Percentiles rank a stretch among this genome's conserved stretches.
These are phyloP conservation scores for Hydropsyche tenuis DNA, from an alignment of 1,140 invertebrate species.

Conservation along the genomic window DNA sequence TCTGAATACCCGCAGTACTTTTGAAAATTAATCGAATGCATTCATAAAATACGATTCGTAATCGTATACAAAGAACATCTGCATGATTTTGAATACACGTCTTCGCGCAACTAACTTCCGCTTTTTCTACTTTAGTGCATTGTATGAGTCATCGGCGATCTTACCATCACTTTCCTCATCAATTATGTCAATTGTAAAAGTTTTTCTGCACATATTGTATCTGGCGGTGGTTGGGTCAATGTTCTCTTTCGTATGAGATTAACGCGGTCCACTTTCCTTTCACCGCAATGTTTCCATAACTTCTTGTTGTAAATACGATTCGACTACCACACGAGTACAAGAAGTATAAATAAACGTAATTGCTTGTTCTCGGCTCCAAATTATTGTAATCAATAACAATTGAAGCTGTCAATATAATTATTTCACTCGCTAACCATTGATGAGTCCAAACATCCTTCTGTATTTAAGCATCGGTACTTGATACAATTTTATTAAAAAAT, in stretches of 20 bases:
- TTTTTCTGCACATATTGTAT: slow-evolving; percentile 30
- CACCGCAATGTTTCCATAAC: slow-evolving; percentile 26
- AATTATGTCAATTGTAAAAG: slow-evolving; percentile 26
- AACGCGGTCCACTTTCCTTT: slow-evolving; percentile 41
- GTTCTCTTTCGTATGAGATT: slow-evolving; percentile 37
- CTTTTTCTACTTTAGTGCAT: neutral
- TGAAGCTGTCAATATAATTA: no score
- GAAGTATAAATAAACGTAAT: no score
- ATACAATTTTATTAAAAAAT: no score
- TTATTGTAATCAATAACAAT: no score
- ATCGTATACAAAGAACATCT: no score
- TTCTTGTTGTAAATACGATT: neutral
- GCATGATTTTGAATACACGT: neutral
- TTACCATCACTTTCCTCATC: slow-evolving; percentile 23
- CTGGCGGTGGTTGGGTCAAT: slow-evolving; percentile 10
- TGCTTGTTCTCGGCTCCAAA: no score
- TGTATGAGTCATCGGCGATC: slow-evolving; percentile 12
- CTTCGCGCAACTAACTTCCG: neutral
- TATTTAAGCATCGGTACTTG: no score
- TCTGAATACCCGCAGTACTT: no score
- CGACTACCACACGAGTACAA: neutral
- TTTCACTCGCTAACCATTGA: no score
- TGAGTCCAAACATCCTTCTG: no score
- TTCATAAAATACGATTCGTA: no score
- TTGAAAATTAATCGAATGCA: slow-evolving; percentile 10